Conservation (phyloP, 1,140 invertebrate genomes). For the Grapholita molesta region DNA sequence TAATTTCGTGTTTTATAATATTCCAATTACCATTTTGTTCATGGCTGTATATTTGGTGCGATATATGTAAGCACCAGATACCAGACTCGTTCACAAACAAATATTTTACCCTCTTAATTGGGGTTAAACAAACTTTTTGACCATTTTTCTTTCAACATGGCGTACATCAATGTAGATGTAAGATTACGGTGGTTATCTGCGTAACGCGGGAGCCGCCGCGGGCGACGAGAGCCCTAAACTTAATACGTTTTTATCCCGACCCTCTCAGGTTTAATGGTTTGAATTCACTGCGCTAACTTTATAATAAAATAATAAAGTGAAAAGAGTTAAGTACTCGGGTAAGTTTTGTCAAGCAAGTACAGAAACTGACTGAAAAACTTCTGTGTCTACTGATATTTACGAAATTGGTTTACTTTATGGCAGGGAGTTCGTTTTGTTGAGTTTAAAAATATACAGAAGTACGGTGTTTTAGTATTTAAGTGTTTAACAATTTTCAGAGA, state of each 20-base stretch:
- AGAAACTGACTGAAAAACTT: too few species aligned
- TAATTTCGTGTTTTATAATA: too few species aligned
- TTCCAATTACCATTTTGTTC: too few species aligned
- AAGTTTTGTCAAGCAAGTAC: neutral
- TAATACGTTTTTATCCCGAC: neutral
- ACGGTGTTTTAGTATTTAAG: too few species aligned
- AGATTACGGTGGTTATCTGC: constrained; percentile 39
- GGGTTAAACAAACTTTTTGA: neutral
- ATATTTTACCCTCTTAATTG: neutral
- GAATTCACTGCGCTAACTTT: neutral
- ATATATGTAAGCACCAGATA: neutral
- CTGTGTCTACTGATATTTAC: too few species aligned
- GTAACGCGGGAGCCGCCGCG: constrained; percentile 35
- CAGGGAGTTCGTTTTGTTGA: too few species aligned
- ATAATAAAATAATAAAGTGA: neutral
- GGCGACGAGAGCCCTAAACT: constrained; percentile 18
- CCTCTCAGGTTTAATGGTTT: neutral
- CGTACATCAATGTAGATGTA: constrained; percentile 23
- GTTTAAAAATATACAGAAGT: too few species aligned
- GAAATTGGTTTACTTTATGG: too few species aligned
- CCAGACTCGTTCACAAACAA: neutral
- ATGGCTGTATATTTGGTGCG: too few species aligned
- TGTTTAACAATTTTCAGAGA: too few species aligned
- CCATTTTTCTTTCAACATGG: neutral
- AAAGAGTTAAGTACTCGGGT: neutral